These are phyloP conservation scores for Latrodectus geometricus DNA, from an alignment of 1,140 invertebrate species.

Conservation along the genomic window DNA sequence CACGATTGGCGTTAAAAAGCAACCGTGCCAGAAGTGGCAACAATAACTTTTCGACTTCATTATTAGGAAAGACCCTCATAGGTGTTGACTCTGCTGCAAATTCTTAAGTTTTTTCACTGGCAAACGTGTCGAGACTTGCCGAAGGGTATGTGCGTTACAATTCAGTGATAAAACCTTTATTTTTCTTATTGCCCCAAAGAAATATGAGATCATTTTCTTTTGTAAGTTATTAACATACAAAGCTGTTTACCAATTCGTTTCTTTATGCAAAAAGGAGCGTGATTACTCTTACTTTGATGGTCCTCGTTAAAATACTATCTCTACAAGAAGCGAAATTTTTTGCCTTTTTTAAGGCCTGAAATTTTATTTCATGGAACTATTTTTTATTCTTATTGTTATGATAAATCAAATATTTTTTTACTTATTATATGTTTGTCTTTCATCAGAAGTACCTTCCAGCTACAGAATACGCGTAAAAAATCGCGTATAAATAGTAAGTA, in stretches of 20 bases:
- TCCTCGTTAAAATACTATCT: conserved; percentile 58
- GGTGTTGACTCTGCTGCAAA: conserved; percentile 34
- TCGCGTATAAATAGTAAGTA: too few relatives aligned
- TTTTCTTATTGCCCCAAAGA: conserved; percentile 40
- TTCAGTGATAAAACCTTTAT: conserved; percentile 20
- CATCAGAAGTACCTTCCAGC: background rate
- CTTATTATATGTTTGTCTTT: conserved; percentile 17
- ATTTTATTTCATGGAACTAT: too few relatives aligned
- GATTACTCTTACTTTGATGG: conserved; percentile 32
- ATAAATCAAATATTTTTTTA: too few relatives aligned
- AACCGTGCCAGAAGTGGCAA: background rate
- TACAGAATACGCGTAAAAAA: background rate
- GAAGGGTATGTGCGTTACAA: background rate
- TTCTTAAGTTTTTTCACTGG: too few relatives aligned
- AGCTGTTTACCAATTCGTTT: conserved; percentile 31
- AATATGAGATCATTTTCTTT: conserved; percentile 4
- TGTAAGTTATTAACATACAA: conserved; percentile 51
- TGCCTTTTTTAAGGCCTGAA: background rate
- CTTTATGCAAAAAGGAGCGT: background rate
- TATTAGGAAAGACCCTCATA: conserved; percentile 7
- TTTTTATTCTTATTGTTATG: too few relatives aligned
- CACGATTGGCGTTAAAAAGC: background rate
- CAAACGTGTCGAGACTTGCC: background rate
- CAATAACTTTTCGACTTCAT: conserved; percentile 53
- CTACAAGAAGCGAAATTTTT: conserved; percentile 40